Evolutionary conservation across 2,113 vertebrate genomes (phyloP).

Genomic region (Ptyas mucosa): DNA sequence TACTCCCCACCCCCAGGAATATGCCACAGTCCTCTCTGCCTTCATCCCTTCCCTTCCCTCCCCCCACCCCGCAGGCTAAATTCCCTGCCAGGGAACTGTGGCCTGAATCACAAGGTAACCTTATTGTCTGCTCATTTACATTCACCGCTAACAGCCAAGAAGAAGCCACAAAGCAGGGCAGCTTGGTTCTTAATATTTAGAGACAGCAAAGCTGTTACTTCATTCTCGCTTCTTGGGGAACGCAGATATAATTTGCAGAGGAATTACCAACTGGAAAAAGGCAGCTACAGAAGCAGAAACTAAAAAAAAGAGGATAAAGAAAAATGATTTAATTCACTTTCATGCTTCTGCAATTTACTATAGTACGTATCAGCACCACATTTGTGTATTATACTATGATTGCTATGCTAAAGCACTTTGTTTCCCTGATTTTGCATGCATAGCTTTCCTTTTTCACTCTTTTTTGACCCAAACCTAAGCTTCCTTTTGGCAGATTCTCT

Average conservation of each 20-base stretch:
- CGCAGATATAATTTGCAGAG: background rate
- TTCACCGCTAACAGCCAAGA: background rate
- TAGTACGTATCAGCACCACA: background rate
- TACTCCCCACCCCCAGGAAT: background rate
- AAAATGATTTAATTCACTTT: conserved; percentile 3
- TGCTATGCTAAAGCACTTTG: background rate
- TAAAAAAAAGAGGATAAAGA: background rate
- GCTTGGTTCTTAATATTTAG: background rate
- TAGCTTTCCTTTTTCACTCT: background rate
- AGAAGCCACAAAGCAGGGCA: background rate
- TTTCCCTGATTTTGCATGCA: conserved; percentile 4
- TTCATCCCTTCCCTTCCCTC: too few relatives aligned
- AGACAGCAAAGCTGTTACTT: background rate
- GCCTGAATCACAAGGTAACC: background rate
- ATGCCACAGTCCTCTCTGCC: background rate
- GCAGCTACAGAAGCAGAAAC: background rate
- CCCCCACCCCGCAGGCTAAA: background rate
- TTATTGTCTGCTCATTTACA: background rate
- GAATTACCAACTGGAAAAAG: background rate
- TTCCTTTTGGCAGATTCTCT: background rate
- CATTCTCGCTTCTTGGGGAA: background rate
- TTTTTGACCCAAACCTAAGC: background rate
- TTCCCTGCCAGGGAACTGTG: background rate
- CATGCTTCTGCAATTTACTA: background rate
- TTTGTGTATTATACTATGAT: background rate